Percentiles rank a stretch among this genome's conserved stretches.
Conservation (phyloP, 2,888 invertebrate genomes). For the Oligia latruncula region DNA sequence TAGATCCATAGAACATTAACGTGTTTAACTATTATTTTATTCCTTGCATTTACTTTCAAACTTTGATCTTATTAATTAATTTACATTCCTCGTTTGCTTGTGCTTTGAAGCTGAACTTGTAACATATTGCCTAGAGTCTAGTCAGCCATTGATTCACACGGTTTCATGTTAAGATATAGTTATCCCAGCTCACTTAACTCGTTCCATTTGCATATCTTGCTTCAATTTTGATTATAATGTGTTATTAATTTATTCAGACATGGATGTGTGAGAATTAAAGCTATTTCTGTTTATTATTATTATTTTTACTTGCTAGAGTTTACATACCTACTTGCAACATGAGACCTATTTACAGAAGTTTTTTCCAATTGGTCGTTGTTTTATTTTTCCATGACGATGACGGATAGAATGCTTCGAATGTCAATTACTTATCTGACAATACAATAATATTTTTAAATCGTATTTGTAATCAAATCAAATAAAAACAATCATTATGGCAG, state of each 20-base stretch:
- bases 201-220: slow-evolving; percentile 63
- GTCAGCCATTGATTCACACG: slow-evolving; percentile 56
- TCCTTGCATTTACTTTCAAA: neutral
- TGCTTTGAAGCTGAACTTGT: slow-evolving; percentile 27
- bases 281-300: slow-evolving; percentile 63
- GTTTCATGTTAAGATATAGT: slow-evolving; percentile 39
- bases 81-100: slow-evolving; percentile 3
- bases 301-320: slow-evolving; percentile 20
- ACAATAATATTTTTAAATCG: slow-evolving; percentile 13
- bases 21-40: neutral
- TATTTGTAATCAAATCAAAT: slow-evolving; percentile 1
- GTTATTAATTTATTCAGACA: slow-evolving; percentile 74
- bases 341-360: slow-evolving; percentile 1
- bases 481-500: slow-evolving; percentile 58
- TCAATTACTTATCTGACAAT: slow-evolving; percentile 25
- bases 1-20: neutral
- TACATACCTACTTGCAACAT: neutral
- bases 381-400: neutral
- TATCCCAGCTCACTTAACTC: slow-evolving; percentile 63
- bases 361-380: neutral
- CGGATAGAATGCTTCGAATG: slow-evolving; percentile 8
- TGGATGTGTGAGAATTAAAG: slow-evolving; percentile 66
- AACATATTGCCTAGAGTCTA: slow-evolving; percentile 55
- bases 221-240: slow-evolving; percentile 62
- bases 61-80: neutral